A percentile compares a stretch with the other conserved stretches of the same genome.
These are phyloP conservation scores for Cynoglossus semilaevis DNA, from an alignment of 2,113 vertebrate genomes.

Conservation along the genomic window DNA sequence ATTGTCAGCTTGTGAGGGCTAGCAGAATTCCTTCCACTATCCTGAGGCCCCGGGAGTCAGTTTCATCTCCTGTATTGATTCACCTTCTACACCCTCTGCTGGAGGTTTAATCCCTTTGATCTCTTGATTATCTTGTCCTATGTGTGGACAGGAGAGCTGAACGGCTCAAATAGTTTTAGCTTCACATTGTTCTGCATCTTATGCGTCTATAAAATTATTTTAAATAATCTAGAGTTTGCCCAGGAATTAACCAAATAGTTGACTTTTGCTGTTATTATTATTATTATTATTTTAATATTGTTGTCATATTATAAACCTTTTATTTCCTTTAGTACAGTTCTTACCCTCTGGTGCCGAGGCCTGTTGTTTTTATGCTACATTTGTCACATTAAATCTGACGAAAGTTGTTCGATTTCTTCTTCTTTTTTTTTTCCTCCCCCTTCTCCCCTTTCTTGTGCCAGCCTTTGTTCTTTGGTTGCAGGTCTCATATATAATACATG, in stretches of 20 bases:
- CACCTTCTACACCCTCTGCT: slow-evolving; percentile 29
- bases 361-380: slow-evolving; percentile 41
- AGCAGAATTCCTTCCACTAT: slow-evolving; percentile 28
- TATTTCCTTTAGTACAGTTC: slow-evolving; percentile 4
- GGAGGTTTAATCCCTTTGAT: slow-evolving; percentile 61
- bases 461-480: slow-evolving; percentile 74
- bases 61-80: slow-evolving; percentile 50
- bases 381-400: slow-evolving; percentile 64
- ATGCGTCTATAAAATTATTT: slow-evolving; percentile 36
- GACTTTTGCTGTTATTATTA: no score
- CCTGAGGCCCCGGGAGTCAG: slow-evolving; percentile 28
- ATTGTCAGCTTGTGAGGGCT: slow-evolving; percentile 21
- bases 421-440: neutral
- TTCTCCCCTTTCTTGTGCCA: slow-evolving; percentile 51
- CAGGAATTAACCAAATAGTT: no score
- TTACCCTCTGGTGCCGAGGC: neutral
- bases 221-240: slow-evolving; percentile 13
- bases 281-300: neutral
- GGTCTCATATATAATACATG: slow-evolving; percentile 74
- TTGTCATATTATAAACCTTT: slow-evolving; percentile 21
- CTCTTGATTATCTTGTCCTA: slow-evolving; percentile 59
- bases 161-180: slow-evolving; percentile 42
- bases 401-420: slow-evolving; percentile 59
- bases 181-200: slow-evolving; percentile 45
- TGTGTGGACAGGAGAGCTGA: slow-evolving; percentile 50